Percentiles rank a stretch among this genome's conserved stretches.
These are phyloP conservation scores for Leptarthrus brevirostris DNA, from an alignment of 2,888 invertebrate species.

Conservation along the genomic window DNA sequence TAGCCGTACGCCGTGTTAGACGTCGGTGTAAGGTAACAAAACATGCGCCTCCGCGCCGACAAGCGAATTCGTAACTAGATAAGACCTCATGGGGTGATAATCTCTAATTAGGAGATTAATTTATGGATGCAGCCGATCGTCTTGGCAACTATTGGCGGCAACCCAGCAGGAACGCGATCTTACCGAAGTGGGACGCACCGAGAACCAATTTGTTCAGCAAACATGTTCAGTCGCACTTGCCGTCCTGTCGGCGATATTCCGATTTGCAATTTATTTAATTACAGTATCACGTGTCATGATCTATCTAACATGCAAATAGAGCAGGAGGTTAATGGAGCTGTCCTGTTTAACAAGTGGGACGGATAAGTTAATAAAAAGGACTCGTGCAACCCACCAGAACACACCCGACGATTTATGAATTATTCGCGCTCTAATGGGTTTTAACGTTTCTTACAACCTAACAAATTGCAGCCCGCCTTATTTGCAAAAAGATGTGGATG, in stretches of 20 bases:
- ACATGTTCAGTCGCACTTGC: slow-evolving; percentile 23
- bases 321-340: slow-evolving; percentile 49
- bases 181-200: slow-evolving; percentile 10
- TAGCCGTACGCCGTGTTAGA: background rate
- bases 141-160: background rate
- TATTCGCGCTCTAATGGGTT: too few species aligned
- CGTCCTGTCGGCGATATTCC: slow-evolving; percentile 37
- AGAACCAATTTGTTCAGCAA: slow-evolving; percentile 43
- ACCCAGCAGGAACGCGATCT: slow-evolving; percentile 16
- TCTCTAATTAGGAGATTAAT: slow-evolving; percentile 51
- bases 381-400: background rate
- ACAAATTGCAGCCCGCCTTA: too few species aligned
- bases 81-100: slow-evolving; percentile 53
- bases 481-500: too few species aligned
- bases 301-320: slow-evolving; percentile 31
- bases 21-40: background rate
- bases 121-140: slow-evolving; percentile 46
- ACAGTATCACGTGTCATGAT: slow-evolving; percentile 26
- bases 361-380: slow-evolving; percentile 32
- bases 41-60: slow-evolving; percentile 24
- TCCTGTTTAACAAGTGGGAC: slow-evolving; percentile 22
- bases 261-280: slow-evolving; percentile 44
- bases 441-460: too few species aligned
- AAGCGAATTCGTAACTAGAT: slow-evolving; percentile 44
- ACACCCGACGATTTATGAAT: too few species aligned